Percentiles rank a stretch among this genome's conserved stretches.
phyloP scores from a whole-genome alignment of 1,140 invertebrate species.

The Drosophila pruinosa region DNA sequence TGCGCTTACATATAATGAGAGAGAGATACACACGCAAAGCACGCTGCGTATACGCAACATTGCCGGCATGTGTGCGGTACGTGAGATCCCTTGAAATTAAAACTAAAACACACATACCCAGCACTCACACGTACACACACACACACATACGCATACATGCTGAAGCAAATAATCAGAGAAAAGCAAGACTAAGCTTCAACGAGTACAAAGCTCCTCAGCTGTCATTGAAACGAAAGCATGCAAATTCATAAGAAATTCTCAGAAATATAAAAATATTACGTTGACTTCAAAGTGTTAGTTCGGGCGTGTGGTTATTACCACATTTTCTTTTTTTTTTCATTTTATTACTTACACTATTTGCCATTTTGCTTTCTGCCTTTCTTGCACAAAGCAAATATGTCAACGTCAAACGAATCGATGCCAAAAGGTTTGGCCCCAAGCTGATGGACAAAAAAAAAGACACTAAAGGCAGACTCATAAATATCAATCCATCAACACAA shows the following conservation, averaged over 20 bases:
- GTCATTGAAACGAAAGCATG: not conserved
- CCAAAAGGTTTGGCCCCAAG: constrained; percentile 34
- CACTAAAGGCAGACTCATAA: constrained; percentile 18
- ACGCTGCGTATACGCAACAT: constrained; percentile 34
- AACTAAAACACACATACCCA: constrained; percentile 15
- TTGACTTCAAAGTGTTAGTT: constrained; percentile 15
- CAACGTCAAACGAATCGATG: constrained; percentile 46
- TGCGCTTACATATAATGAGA: constrained; percentile 8
- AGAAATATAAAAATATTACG: constrained; percentile 10
- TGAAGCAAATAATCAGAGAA: not conserved
- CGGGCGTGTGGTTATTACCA: constrained; percentile 1
- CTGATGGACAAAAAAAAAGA: constrained; percentile 3
- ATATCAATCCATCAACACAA: constrained; percentile 44
- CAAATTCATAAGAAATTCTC: constrained; percentile 3
- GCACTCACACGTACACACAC: not conserved
- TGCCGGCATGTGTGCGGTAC: constrained; percentile 25
- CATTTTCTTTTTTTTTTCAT: not conserved
- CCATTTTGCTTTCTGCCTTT: not conserved
- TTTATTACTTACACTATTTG: constrained; percentile 8
- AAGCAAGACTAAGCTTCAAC: not conserved
- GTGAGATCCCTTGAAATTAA: constrained; percentile 33
- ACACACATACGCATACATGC: not conserved
- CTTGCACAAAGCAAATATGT: constrained; percentile 25
- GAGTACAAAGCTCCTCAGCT: not conserved
- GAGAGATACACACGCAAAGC: not conserved